Evolutionary conservation across 2,888 invertebrate genomes (phyloP).

Genomic region (Rhorus exstirpatorius): DNA sequence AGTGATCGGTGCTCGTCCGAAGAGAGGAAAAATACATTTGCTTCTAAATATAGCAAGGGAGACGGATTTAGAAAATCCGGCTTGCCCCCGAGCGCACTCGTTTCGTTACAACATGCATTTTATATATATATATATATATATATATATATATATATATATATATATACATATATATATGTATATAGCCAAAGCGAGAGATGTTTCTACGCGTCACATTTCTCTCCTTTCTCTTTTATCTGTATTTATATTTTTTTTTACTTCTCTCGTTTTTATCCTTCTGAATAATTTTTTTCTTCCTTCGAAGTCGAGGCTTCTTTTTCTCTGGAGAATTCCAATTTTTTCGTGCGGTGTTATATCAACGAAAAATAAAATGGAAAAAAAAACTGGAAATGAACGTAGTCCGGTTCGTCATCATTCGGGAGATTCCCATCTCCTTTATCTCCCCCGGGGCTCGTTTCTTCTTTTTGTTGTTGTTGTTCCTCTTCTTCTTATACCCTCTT

Average conservation of each 20-base stretch:
- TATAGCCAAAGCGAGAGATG: constrained; percentile 12
- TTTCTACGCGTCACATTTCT: constrained; percentile 38
- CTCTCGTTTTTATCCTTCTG: constrained; percentile 12
- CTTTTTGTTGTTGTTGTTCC: constrained; percentile 19
- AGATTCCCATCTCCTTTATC: constrained; percentile 43
- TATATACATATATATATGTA: background rate
- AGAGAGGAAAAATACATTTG: constrained; percentile 75
- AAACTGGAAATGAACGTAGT: constrained; percentile 32
- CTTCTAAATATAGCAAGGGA: constrained; percentile 79
- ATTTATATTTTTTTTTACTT: constrained; percentile 24
- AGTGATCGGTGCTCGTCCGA: constrained; percentile 32
- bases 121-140: constrained; percentile 23
- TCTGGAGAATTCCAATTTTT: constrained; percentile 31
- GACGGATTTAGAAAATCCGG: constrained; percentile 81
- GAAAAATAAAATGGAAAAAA: constrained; percentile 25
- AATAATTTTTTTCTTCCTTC: background rate
- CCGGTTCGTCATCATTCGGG: constrained; percentile 60
- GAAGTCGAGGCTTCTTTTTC: background rate
- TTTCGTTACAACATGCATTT: constrained; percentile 21
- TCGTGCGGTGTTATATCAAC: constrained; percentile 17
- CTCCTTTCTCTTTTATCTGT: constrained; percentile 60
- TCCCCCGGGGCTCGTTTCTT: constrained; percentile 11
- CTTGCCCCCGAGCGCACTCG: constrained; percentile 55
- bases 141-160: constrained; percentile 17
- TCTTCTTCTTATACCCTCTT: constrained; percentile 67